Evolutionary conservation across 2,113 vertebrate species (phyloP).

Genomic region (Siniperca knerii): DNA sequence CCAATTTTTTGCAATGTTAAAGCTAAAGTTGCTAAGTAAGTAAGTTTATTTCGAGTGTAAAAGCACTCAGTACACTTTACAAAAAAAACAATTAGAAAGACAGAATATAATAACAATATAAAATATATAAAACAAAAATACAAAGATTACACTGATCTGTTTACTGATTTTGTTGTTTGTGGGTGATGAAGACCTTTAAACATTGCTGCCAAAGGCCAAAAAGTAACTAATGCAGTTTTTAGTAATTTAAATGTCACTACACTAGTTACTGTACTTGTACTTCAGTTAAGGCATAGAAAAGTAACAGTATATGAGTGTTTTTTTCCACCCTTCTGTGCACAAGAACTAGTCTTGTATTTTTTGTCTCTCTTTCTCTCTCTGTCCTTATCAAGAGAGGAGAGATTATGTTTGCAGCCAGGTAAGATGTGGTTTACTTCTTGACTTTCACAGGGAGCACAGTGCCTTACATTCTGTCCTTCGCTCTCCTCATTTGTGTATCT

Average conservation of each 20-base stretch:
- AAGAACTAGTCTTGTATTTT: conserved; percentile 33
- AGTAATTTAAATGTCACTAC: background rate
- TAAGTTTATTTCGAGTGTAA: background rate
- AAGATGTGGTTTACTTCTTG: conserved; percentile 31
- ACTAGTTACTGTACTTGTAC: background rate
- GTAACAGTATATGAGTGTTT: background rate
- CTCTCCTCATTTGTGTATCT: conserved; percentile 22
- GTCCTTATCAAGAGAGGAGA: conserved; percentile 33
- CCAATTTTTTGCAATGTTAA: no score
- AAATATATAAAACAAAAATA: background rate
- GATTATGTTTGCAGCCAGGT: conserved; percentile 32
- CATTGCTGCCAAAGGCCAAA: background rate
- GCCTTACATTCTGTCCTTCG: conserved; percentile 1
- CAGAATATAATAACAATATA: background rate
- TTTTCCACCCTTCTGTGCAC: background rate
- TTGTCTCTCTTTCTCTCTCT: conserved; percentile 33
- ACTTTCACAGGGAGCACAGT: conserved; percentile 24
- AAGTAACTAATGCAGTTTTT: background rate
- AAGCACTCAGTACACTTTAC: background rate
- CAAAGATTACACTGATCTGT: background rate
- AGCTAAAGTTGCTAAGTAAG: no score
- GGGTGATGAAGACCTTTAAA: background rate
- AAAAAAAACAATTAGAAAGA: background rate
- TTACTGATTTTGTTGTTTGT: background rate
- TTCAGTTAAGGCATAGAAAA: background rate